Evolutionary conservation across 2,797 vertebrate genomes (phyloP).

Genomic region (Oryzias dopingdopingensis): DNA sequence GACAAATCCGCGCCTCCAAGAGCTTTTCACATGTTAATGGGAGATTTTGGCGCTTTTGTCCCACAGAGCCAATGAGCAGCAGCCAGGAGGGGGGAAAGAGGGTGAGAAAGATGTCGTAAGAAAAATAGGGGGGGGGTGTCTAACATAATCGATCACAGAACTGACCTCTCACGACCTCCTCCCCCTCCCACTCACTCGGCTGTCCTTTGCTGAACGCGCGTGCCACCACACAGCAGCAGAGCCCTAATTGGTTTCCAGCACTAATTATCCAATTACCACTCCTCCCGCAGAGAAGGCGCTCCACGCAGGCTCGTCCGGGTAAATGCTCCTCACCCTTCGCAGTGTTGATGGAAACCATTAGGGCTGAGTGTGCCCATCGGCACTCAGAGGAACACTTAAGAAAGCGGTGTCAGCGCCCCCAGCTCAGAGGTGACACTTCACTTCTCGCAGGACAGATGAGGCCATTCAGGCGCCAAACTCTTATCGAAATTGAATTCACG

Average conservation of each 20-base stretch:
- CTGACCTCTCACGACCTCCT: slow-evolving; percentile 1
- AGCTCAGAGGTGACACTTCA: neutral
- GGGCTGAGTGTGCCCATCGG: slow-evolving; percentile 51
- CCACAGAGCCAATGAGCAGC: slow-evolving; percentile 43
- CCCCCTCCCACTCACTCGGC: slow-evolving; percentile 21
- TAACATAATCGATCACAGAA: slow-evolving; percentile 59
- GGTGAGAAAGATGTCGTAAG: slow-evolving; percentile 37
- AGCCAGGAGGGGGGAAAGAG: slow-evolving; percentile 7
- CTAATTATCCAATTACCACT: slow-evolving; percentile 78
- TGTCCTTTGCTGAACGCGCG: slow-evolving; percentile 77
- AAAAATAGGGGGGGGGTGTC: slow-evolving; percentile 11
- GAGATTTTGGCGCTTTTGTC: slow-evolving; percentile 75
- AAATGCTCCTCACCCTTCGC: slow-evolving; percentile 45
- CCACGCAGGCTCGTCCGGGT: slow-evolving; percentile 39
- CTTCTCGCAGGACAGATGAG: slow-evolving; percentile 8
- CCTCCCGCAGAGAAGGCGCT: slow-evolving; percentile 39
- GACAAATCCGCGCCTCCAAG: slow-evolving; percentile 71
- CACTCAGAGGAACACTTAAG: slow-evolving; percentile 48
- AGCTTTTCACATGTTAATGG: slow-evolving; percentile 84
- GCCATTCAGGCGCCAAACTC: slow-evolving; percentile 21
- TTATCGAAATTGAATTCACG: slow-evolving; percentile 31
- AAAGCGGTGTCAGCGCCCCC: slow-evolving; percentile 25
- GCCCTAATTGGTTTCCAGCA: slow-evolving; percentile 77
- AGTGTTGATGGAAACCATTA: slow-evolving; percentile 64
- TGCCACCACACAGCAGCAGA: slow-evolving; percentile 80